phyloP scores from a whole-genome alignment of 2,888 invertebrate genomes.

The Quadroppia sp. region DNA sequence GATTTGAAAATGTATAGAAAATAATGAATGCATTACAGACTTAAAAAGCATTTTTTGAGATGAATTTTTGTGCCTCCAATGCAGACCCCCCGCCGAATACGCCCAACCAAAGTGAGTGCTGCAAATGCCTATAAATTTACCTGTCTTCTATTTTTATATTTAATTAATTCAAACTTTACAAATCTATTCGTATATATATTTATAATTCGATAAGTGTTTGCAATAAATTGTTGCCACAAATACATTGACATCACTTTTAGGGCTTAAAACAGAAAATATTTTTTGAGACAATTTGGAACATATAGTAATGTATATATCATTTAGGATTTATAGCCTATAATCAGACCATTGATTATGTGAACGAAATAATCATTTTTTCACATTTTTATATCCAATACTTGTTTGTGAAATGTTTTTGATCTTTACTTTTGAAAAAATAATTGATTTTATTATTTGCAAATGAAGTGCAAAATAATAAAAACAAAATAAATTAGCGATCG shows the following conservation, averaged over 20 bases:
- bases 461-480: conserved; percentile 30
- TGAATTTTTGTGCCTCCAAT: conserved; percentile 5
- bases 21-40: conserved; percentile 17
- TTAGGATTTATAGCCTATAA: background rate
- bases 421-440: conserved; percentile 6
- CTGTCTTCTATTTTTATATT: conserved; percentile 21
- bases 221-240: conserved; percentile 4
- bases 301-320: conserved; percentile 10
- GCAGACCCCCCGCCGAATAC: conserved; percentile 3
- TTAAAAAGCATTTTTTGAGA: conserved; percentile 8
- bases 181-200: conserved; percentile 21
- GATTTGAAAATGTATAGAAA: background rate
- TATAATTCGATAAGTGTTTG: background rate
- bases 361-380: no score
- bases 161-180: conserved; percentile 22
- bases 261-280: no score
- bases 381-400: background rate
- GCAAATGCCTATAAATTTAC: background rate
- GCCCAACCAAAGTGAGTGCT: background rate
- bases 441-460: conserved; percentile 27
- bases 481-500: conserved; percentile 29
- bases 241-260: no score
- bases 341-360: background rate
- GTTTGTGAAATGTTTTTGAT: background rate
- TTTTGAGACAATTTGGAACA: no score